phyloP scores from a whole-genome alignment of 2,888 invertebrate genomes.

The Linnaemya vulpina region DNA sequence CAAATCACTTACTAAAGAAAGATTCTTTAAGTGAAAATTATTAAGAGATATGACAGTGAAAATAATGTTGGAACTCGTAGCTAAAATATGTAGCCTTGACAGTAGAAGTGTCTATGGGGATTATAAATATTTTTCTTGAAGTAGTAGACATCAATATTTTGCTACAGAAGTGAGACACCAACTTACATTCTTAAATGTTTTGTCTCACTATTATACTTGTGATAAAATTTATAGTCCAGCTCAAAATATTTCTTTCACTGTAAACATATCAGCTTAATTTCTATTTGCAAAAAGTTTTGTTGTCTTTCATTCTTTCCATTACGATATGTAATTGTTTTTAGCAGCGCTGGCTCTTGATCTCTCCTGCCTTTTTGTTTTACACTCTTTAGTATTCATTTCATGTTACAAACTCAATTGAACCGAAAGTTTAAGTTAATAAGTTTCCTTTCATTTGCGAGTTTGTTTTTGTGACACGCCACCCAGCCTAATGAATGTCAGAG shows the following conservation, averaged over 20 bases:
- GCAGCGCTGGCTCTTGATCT: slow-evolving; percentile 12
- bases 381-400: slow-evolving; percentile 67
- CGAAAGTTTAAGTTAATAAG: slow-evolving; percentile 65
- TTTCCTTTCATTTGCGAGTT: slow-evolving; percentile 12
- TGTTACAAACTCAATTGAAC: slow-evolving; percentile 57
- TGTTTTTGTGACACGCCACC: slow-evolving; percentile 3
- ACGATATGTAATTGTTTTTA: slow-evolving; percentile 38
- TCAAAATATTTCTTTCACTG: slow-evolving; percentile 10
- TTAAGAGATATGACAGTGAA: no score
- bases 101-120: no score
- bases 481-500: slow-evolving; percentile 55
- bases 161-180: no score
- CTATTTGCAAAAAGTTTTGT: not conserved
- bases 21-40: no score
- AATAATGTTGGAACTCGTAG: no score
- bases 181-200: no score
- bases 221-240: no score
- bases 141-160: no score
- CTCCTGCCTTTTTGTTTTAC: not conserved
- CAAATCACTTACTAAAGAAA: no score
- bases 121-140: no score
- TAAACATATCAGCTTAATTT: not conserved
- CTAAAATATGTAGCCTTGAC: no score
- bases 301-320: not conserved
- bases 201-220: no score